Evolutionary conservation across 2,888 invertebrate species (phyloP).

Genomic region (Geophilus truncorum): DNA sequence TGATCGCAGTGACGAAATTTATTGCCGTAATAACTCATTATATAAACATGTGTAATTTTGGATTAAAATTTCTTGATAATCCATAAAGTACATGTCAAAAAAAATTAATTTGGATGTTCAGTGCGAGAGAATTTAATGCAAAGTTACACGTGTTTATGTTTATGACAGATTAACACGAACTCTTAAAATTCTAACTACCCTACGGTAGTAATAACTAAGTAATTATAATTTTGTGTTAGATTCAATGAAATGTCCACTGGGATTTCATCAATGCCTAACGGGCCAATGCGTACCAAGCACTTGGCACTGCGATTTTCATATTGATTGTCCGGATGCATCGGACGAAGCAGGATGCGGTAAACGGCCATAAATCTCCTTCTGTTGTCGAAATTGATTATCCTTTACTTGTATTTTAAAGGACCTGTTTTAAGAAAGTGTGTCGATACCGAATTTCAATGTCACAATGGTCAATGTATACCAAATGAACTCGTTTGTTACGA

Average conservation of each 20-base stretch:
- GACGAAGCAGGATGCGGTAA: constrained; percentile 50
- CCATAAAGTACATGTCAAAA: too few relatives aligned
- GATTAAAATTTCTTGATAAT: too few relatives aligned
- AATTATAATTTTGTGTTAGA: neutral
- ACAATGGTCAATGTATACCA: constrained; percentile 47
- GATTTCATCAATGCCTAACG: constrained; percentile 42
- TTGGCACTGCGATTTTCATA: constrained; percentile 50
- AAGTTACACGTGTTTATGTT: too few relatives aligned
- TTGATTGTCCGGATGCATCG: constrained; percentile 51
- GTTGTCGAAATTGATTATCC: neutral
- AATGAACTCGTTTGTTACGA: constrained; percentile 43
- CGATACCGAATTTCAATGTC: constrained; percentile 44
- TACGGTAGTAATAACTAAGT: too few relatives aligned
- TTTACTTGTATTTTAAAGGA: neutral
- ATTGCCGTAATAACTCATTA: constrained; percentile 51
- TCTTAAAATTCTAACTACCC: too few relatives aligned
- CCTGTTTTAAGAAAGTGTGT: constrained; percentile 38
- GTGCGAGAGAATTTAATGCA: too few relatives aligned
- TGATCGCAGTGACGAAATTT: constrained; percentile 51
- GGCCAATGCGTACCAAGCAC: constrained; percentile 49
- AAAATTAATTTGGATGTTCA: too few relatives aligned
- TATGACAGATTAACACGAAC: too few relatives aligned
- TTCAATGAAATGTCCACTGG: neutral
- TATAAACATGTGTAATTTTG: too few relatives aligned
- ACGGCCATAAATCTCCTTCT: neutral